Evolutionary conservation across 2,888 invertebrate genomes (phyloP), one percentile per base, ranked within the genome.

Genomic region (Bombylius major): DNA sequence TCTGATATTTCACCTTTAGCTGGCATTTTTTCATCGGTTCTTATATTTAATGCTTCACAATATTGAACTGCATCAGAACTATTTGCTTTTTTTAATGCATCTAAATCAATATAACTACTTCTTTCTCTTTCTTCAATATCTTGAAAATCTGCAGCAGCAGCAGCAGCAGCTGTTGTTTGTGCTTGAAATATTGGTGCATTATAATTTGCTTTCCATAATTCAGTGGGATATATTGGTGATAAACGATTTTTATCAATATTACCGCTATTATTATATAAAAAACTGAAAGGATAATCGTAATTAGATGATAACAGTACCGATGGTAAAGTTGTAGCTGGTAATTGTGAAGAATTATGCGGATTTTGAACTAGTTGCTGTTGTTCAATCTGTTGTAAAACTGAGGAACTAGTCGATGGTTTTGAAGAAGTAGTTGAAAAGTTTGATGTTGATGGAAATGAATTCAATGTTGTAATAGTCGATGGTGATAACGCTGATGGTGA

Each of bases 21-120:
- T 45, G 91, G 90, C 89, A 91, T 90, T 62, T 84, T 82, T 71
- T 91, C 91, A 67, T 91, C 89, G 0, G 90, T 84, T 63, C 87
- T 81, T 65, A 91, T 89, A 68, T 89, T 86, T 50, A 89, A 74
- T 63, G 79, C 79, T 56, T 76, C 76, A 5, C 73, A 71, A 8
- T 70, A 70, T 50, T 56, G 53, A 46, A 45, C 44, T 42, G 45
- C 58, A n/a, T 58, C 59, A 52, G 54, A 53, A 51, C 55, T 58
- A 23, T 62, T 14, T 61, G 64, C 69, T 14, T 69, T 67, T 59
- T 73, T 74, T 53, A 69, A 73, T 9, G 70, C 59, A 62, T 74
- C 74, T 59, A 74, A 62, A 62, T 74, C 74, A 50, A 74, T 64
- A 56, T 73, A 74, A 58, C 71, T 73, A 23, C 68, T 69, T 48